Conservation (phyloP, 2,797 vertebrate genomes). For the Otus scops region DNA sequence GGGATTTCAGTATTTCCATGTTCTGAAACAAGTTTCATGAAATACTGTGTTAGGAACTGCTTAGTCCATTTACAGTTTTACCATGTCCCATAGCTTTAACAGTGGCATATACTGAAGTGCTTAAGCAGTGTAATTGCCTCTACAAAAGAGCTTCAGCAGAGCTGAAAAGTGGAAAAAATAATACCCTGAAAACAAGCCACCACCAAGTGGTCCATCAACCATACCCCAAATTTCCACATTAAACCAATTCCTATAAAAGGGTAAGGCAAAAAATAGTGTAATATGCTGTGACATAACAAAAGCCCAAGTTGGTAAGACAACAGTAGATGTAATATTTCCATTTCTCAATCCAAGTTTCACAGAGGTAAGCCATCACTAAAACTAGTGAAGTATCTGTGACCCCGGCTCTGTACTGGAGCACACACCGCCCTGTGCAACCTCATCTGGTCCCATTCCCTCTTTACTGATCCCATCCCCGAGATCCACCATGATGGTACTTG, state of each 20-base stretch:
- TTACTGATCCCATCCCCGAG: fast-evolving
- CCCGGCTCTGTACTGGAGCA: not conserved
- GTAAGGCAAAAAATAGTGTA: not conserved
- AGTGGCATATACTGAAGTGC: not conserved
- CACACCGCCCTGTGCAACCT: not conserved
- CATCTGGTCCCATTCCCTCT: not conserved
- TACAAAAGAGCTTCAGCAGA: not conserved
- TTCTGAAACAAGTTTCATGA: not conserved
- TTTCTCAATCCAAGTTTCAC: not conserved
- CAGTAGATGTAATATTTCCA: not conserved
- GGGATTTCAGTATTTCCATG: not conserved
- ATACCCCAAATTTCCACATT: not conserved
- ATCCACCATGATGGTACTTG: fast-evolving
- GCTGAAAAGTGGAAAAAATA: not conserved
- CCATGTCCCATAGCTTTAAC: not conserved
- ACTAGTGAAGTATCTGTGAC: not conserved
- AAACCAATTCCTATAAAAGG: not conserved
- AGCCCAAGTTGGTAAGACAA: not conserved
- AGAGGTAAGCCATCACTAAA: not conserved
- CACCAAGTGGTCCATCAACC: not conserved
- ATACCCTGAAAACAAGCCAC: not conserved
- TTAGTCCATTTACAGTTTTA: not conserved
- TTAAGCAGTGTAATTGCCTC: not conserved
- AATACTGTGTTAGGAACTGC: not conserved
- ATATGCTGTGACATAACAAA: not conserved